A percentile compares a stretch with the other conserved stretches of the same genome.
These are phyloP conservation scores for Recurvirostra avosetta DNA, from an alignment of 2,113 vertebrate genomes.

Conservation along the genomic window DNA sequence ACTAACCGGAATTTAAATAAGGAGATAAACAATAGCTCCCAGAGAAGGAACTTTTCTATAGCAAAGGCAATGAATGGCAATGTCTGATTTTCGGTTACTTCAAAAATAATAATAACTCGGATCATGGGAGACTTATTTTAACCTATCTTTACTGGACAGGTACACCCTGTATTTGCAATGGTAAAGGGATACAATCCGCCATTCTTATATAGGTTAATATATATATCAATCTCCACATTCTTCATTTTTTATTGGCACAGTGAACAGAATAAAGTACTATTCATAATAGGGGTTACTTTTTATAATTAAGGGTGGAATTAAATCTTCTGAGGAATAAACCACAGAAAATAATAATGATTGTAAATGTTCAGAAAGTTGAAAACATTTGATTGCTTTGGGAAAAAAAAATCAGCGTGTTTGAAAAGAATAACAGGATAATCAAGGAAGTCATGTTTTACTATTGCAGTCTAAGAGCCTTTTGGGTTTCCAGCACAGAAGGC, in stretches of 20 bases:
- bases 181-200: not conserved
- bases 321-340: not conserved
- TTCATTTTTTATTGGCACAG: not conserved
- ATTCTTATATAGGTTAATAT: not conserved
- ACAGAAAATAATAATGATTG: not conserved
- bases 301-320: not conserved
- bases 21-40: not conserved
- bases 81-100: not conserved
- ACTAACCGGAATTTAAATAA: not conserved
- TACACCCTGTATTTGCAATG: not conserved
- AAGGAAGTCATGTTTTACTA: constrained; percentile 2
- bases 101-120: not conserved
- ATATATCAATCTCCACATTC: not conserved
- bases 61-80: not conserved
- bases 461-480: not conserved
- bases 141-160: not conserved
- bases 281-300: not conserved
- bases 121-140: not conserved
- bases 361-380: constrained; percentile 8
- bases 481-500: not conserved
- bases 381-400: constrained; percentile 17
- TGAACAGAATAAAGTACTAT: not conserved
- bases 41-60: not conserved
- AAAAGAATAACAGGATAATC: constrained; percentile 23
- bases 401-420: not conserved